Percentiles rank a stretch among this genome's conserved stretches.
phyloP scores from a whole-genome alignment of 2,113 vertebrate species.

The Myrmecophaga tridactyla region DNA sequence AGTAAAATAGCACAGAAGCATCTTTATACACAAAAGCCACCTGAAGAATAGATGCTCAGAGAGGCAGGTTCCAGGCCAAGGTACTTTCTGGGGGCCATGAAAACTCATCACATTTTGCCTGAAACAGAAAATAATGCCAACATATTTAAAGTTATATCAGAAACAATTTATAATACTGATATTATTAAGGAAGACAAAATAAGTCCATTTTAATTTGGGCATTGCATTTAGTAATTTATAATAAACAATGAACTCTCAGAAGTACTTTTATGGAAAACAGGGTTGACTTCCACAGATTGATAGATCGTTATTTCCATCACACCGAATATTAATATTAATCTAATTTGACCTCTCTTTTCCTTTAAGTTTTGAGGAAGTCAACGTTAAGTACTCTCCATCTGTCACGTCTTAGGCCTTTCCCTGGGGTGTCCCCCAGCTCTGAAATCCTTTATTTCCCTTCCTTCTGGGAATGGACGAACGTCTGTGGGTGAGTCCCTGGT shows the following conservation, averaged over 20 bases:
- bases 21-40: background rate
- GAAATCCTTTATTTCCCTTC: background rate
- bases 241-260: background rate
- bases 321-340: background rate
- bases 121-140: background rate
- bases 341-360: background rate
- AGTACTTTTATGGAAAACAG: background rate
- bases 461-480: accelerated
- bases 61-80: accelerated
- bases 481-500: background rate
- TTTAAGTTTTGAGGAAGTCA: background rate
- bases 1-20: background rate
- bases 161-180: background rate
- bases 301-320: background rate
- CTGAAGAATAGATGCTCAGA: background rate
- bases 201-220: background rate
- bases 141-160: background rate
- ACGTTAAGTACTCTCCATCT: background rate
- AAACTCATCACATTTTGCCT: background rate
- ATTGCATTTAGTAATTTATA: background rate
- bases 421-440: background rate
- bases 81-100: background rate
- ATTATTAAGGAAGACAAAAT: background rate
- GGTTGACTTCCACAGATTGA: background rate
- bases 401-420: accelerated